phyloP scores from a whole-genome alignment of 2,888 invertebrate genomes.

The Hedychridium roseum region DNA sequence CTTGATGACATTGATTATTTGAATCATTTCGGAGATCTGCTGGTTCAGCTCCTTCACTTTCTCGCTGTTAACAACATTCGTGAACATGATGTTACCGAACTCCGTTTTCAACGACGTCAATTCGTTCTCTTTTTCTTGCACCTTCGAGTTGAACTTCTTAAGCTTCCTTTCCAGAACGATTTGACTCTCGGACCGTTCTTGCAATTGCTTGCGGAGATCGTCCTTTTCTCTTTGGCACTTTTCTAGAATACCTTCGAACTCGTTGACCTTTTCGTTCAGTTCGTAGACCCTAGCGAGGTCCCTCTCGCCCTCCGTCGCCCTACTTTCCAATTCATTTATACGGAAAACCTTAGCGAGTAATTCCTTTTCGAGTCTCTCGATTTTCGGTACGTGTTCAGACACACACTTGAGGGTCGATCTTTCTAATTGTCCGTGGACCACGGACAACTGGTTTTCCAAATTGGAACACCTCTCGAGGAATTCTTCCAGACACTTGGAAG shows the following conservation, averaged over 20 bases:
- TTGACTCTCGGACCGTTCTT: conserved; percentile 33
- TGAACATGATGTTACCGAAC: conserved; percentile 22
- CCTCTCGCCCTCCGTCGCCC: conserved; percentile 22
- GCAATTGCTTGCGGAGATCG: conserved; percentile 32
- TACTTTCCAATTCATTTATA: conserved; percentile 27
- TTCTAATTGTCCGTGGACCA: conserved; percentile 33
- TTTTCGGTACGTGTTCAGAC: conserved; percentile 38
- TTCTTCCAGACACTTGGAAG: conserved; percentile 30
- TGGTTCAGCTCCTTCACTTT: conserved; percentile 35
- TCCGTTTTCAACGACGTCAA: conserved; percentile 32
- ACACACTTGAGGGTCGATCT: conserved; percentile 26
- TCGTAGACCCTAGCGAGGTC: conserved; percentile 28
- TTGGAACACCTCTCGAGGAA: conserved; percentile 31
- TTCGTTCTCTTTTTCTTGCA: conserved; percentile 41
- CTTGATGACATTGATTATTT: conserved; percentile 33
- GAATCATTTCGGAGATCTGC: conserved; percentile 32
- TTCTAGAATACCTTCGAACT: conserved; percentile 35
- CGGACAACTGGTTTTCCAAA: conserved; percentile 38
- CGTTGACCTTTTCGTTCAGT: conserved; percentile 36
- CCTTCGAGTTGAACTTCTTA: conserved; percentile 28
- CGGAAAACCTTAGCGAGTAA: conserved; percentile 26
- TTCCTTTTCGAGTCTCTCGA: conserved; percentile 40
- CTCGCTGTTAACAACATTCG: conserved; percentile 38
- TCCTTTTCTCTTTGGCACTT: conserved; percentile 33
- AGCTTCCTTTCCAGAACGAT: conserved; percentile 37